phyloP scores from a whole-genome alignment of 1,140 invertebrate genomes.

The Glomeris maerens region DNA sequence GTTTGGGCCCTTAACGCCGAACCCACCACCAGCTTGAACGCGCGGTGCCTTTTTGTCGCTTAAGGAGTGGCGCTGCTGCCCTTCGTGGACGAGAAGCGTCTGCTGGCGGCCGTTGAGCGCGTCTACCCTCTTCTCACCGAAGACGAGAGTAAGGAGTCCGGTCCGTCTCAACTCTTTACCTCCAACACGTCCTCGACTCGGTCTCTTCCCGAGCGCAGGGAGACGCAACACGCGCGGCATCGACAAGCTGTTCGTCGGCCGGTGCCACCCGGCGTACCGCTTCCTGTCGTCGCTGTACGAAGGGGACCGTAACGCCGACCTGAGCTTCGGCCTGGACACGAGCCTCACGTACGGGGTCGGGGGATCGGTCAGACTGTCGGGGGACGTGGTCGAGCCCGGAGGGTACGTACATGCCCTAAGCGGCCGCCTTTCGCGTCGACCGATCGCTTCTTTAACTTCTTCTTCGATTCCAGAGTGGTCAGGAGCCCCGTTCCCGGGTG shows the following conservation, averaged over 20 bases:
- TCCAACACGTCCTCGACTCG: background rate
- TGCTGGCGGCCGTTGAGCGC: conserved; percentile 70
- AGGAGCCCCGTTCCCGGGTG: background rate
- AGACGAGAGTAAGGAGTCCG: conserved; percentile 48
- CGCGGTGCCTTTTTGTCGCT: conserved; percentile 13
- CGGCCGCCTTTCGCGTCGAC: background rate
- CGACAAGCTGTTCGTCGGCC: conserved; percentile 62
- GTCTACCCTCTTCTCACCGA: conserved; percentile 63
- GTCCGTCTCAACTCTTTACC: background rate
- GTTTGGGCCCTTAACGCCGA: too few relatives aligned
- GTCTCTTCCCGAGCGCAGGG: conserved; percentile 20
- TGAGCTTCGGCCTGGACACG: conserved; percentile 25
- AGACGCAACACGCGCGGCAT: conserved; percentile 50
- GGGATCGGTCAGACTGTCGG: conserved; percentile 52
- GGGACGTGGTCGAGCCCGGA: conserved; percentile 46
- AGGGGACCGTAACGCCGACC: conserved; percentile 33
- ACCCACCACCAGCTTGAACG: too few relatives aligned
- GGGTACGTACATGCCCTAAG: conserved; percentile 36
- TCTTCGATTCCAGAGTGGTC: background rate
- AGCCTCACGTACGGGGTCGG: conserved; percentile 52
- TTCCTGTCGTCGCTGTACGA: conserved; percentile 54
- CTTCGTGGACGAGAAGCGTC: conserved; percentile 87
- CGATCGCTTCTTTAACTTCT: background rate
- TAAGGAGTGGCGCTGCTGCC: conserved; percentile 82
- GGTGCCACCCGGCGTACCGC: conserved; percentile 48